Conservation (phyloP, 1,140 invertebrate genomes). For the Thaumetopoea pityocampa region DNA sequence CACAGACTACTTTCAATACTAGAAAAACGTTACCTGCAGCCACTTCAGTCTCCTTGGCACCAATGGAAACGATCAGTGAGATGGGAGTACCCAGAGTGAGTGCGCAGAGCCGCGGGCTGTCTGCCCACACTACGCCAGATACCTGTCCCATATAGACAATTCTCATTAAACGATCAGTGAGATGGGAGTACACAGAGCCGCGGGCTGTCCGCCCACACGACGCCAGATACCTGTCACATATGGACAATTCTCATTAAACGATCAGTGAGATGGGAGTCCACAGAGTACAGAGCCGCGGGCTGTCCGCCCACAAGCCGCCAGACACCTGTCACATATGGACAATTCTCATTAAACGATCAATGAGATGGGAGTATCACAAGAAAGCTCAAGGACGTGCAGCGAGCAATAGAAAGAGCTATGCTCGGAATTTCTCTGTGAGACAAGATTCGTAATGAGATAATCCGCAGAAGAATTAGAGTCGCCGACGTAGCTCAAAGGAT, state of each 20-base stretch:
- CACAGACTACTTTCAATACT: no score
- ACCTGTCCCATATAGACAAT: constrained; percentile 27
- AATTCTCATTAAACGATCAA: constrained; percentile 44
- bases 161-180: constrained; percentile 46
- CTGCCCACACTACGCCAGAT: constrained; percentile 56
- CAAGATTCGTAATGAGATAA: no score
- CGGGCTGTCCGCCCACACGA: constrained; percentile 53
- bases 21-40: constrained; percentile 32
- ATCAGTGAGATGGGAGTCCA: constrained; percentile 41
- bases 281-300: constrained; percentile 32
- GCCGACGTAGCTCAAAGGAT: no score
- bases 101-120: constrained; percentile 46
- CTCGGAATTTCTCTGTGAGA: no score
- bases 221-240: constrained; percentile 42
- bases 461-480: no score
- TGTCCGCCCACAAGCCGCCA: constrained; percentile 57
- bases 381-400: no score
- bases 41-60: constrained; percentile 46
- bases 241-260: constrained; percentile 23
- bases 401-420: no score
- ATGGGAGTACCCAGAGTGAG: constrained; percentile 45
- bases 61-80: constrained; percentile 44
- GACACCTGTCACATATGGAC: constrained; percentile 35
- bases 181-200: constrained; percentile 40
- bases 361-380: no score